Conservation (phyloP, 2,888 invertebrate species). For the Melanotus villosus region DNA sequence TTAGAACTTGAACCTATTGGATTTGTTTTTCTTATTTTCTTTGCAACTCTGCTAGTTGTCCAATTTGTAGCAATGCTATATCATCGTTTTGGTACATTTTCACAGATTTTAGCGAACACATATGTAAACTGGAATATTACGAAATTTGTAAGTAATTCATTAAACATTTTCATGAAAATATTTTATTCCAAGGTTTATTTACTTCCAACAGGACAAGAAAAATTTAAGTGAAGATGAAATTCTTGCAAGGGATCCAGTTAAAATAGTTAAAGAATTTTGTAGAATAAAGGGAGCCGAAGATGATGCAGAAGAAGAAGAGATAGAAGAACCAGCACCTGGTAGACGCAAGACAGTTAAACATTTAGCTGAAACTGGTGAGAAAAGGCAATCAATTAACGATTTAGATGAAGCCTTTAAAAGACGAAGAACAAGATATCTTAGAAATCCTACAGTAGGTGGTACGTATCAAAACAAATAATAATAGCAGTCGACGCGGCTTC, state of each 20-base stretch:
- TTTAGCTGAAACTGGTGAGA: slow-evolving; percentile 69
- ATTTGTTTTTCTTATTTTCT: slow-evolving; percentile 81
- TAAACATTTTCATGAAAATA: too few species aligned
- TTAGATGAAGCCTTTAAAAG: slow-evolving; percentile 58
- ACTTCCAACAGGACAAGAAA: slow-evolving; percentile 69
- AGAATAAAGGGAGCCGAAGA: slow-evolving; percentile 83
- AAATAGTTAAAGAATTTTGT: slow-evolving; percentile 89
- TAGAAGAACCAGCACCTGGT: slow-evolving; percentile 83
- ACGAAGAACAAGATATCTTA: slow-evolving; percentile 45
- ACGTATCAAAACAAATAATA: too few species aligned
- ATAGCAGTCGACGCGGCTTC: too few species aligned
- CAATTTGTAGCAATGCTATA: slow-evolving; percentile 84
- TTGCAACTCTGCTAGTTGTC: slow-evolving; percentile 77
- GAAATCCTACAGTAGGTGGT: neutral
- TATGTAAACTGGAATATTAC: slow-evolving; percentile 67
- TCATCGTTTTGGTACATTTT: slow-evolving; percentile 82
- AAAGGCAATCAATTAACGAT: slow-evolving; percentile 53
- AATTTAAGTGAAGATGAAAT: slow-evolving; percentile 88
- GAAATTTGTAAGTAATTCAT: slow-evolving; percentile 4
- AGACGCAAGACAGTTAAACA: slow-evolving; percentile 89
- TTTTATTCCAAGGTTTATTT: too few species aligned
- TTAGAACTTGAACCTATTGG: slow-evolving; percentile 82
- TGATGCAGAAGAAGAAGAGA: slow-evolving; percentile 85
- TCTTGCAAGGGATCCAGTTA: slow-evolving; percentile 90
- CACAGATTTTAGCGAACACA: slow-evolving; percentile 82